A percentile compares a stretch with the other conserved stretches of the same genome.
phyloP scores from a whole-genome alignment of 2,113 vertebrate species.

The Gobiocypris rarus region DNA sequence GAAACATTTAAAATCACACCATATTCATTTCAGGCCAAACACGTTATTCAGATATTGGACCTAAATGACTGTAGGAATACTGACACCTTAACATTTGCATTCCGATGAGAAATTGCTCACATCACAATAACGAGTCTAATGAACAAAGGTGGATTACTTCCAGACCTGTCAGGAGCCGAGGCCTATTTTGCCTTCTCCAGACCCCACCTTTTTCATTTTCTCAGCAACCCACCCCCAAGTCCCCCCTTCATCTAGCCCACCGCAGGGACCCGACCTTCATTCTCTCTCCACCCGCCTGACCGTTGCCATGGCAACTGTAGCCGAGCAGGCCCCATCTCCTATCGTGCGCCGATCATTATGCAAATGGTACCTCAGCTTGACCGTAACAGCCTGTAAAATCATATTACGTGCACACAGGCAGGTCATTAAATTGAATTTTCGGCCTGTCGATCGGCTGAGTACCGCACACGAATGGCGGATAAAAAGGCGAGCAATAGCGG shows the following conservation, averaged over 20 bases:
- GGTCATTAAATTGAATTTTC: constrained; percentile 85
- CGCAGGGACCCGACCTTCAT: constrained; percentile 71
- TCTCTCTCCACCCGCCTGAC: constrained; percentile 72
- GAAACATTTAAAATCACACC: neutral
- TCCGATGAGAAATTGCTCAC: constrained; percentile 11
- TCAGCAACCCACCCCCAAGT: constrained; percentile 53
- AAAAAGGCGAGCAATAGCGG: constrained; percentile 61
- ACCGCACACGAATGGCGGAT: constrained; percentile 73
- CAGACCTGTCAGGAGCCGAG: constrained; percentile 34
- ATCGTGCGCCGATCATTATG: constrained; percentile 85
- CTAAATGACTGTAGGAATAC: neutral
- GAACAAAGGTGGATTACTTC: constrained; percentile 43
- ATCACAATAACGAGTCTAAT: constrained; percentile 27
- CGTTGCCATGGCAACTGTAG: constrained; percentile 86
- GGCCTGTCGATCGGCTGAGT: constrained; percentile 78
- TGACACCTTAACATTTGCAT: neutral
- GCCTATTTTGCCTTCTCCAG: constrained; percentile 19
- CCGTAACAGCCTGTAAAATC: constrained; percentile 85
- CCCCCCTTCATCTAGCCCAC: constrained; percentile 59
- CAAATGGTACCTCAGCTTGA: constrained; percentile 83
- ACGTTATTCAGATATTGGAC: neutral
- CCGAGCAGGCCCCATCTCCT: constrained; percentile 62
- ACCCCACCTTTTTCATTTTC: constrained; percentile 51
- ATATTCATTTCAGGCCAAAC: neutral
- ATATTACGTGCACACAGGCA: constrained; percentile 79